Evolutionary conservation across 2,113 vertebrate genomes (phyloP), one percentile per base, ranked within the genome.

Genomic region (Corythornis cristatus): DNA sequence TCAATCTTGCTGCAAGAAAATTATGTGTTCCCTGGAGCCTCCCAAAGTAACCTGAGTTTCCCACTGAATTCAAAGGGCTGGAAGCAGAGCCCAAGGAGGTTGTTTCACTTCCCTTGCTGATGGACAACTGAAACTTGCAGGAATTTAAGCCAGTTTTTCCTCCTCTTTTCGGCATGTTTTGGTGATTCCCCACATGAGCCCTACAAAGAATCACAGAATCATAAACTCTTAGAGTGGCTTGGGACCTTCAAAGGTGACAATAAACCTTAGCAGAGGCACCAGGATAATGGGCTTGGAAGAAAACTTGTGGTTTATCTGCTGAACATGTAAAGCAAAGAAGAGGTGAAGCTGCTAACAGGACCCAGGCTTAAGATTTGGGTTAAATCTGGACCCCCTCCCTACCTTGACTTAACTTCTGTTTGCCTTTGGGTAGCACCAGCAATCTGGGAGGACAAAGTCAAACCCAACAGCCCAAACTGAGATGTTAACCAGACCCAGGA

Each of bases 11-110:
- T 77, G 37, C 26, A 66, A 76, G 60, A 92, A 92, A 84, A 93
- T 92, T 37, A 35, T 1, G 0, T 45, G 28, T 43, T 84, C 46
- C 67, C 83, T 50, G 35, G 25, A 87, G 60, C 58, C 54, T 84
- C 67, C 17, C 4, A 3, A n/a, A 73, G 46, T 26, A 66, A n/a
- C 67, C 58, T 31, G 51, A 96, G 86, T 83, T 93, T 87, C 84
- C 91, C 84, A 66, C 37, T 56, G 78, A 66, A 71, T 93, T 95
- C 89, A 91, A 85, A 95, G 57, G 46, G 77, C 54, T 66, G 71
- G 19, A 89, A 90, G 50, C 66, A 88, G 94, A 92, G 57, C 60
- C 46, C 78, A 60, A 22, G 25, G 83, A 87, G 76, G 75, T 37
- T 58, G 89, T 75, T 82, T 42, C 50, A 25, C 65, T 86, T 37